phyloP scores from a whole-genome alignment of 2,888 invertebrate species.

The Gerris lacustris region DNA sequence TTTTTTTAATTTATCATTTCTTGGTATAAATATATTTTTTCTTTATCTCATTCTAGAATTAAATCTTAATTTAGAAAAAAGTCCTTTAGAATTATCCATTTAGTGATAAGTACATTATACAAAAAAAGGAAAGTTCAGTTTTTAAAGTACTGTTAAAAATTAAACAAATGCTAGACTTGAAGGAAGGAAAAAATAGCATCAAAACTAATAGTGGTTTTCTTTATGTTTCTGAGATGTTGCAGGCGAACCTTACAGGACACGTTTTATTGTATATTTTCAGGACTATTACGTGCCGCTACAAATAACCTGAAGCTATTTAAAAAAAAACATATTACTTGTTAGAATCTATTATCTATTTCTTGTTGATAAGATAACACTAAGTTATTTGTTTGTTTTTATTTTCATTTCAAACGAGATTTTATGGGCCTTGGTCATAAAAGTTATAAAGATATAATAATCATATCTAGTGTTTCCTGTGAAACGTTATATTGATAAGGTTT shows the following conservation, averaged over 20 bases:
- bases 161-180: not conserved
- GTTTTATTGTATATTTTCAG: conserved; percentile 16
- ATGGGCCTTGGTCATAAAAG: too few species aligned
- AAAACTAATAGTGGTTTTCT: conserved; percentile 42
- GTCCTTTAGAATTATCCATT: conserved; percentile 5
- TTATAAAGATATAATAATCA: too few species aligned
- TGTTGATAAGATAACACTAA: conserved; percentile 17
- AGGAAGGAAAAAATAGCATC: conserved; percentile 22
- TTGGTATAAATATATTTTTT: conserved; percentile 7
- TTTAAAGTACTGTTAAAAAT: too few species aligned
- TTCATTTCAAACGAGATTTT: conserved; percentile 10
- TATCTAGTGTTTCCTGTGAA: too few species aligned
- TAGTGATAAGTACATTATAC: too few species aligned
- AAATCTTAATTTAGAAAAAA: not conserved
- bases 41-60: not conserved
- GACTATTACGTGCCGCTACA: not conserved
- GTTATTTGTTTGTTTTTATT: conserved; percentile 15
- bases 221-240: conserved; percentile 44
- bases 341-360: conserved; percentile 5
- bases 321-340: not conserved
- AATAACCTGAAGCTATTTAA: not conserved
- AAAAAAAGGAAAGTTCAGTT: too few species aligned
- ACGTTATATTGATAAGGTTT: too few species aligned
- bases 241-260: conserved; percentile 32
- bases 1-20: not conserved